Base-by-base conservation (phyloP, 30 jellyfish, hydroid and myxozoan genomes). In the Hydractinia echinata region DNA sequence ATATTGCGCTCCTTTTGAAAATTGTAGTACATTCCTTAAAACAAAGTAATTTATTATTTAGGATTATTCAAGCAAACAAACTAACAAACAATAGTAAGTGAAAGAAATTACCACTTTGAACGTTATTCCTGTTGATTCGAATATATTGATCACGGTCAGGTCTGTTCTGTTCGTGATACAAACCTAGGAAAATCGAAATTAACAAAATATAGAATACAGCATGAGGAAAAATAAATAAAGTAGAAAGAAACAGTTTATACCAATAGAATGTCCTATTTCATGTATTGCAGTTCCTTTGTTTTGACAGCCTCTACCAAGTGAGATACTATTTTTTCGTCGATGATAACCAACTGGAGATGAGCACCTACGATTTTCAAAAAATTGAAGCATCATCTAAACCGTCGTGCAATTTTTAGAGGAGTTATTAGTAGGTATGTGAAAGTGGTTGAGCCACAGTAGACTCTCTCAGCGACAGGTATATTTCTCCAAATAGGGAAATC, bases 101-200 rank as follows among this genome's bases (percentile, higher is more conserved):
- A 58, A 19, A 16, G 21, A 13, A 48, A 66, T 19, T 74, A 74
- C 83, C 83, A 13, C 54, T 74, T 15, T 20, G 51, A 20, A 74
- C 66, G 73, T 74, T 74, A 10, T 58, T 74, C 8, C 66, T 52
- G 48, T 49, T 58, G 21, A 74, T 74, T 49, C 69, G 51, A 44
- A 74, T 51, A 10, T 74, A 74, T 5, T 51, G 15, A 50, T 74
- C 83, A 11, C 83, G 15, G 83, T 74, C 83, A 4, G 83, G 83
- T 18, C 83, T 54, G 66, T 74, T 74, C 54, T 74, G 83, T 74
- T 74, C 83, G 68, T 74, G 83, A 50, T 74, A 74, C 73, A 74
- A 18, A 18, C 83, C 76, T 66, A 19, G 21, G 49, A 60, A 13
- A 60, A 60, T 60, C 19, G 20, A 13, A 60, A 60, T 16, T 13